Percentiles rank a stretch among this genome's conserved stretches.
phyloP scores from a whole-genome alignment of 2,113 vertebrate species.

The Psettodes erumei region DNA sequence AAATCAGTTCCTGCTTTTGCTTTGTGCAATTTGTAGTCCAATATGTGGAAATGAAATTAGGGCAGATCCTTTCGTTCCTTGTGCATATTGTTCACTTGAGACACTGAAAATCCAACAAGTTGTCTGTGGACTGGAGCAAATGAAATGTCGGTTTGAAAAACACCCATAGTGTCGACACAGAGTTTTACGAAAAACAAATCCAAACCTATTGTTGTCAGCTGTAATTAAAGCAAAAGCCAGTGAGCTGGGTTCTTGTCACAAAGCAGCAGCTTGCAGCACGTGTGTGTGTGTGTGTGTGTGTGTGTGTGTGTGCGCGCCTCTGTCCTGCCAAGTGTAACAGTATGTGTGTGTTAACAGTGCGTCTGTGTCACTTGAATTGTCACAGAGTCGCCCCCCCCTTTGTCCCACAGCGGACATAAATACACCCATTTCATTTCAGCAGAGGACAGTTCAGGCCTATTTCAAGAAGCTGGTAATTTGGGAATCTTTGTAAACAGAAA shows the following conservation, averaged over 20 bases:
- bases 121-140: background rate
- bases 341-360: background rate
- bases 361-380: conserved; percentile 39
- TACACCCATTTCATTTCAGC: conserved; percentile 45
- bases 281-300: conserved; percentile 5
- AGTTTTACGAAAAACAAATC: background rate
- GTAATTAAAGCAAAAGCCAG: conserved; percentile 11
- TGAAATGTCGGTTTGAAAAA: background rate
- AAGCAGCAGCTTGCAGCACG: background rate
- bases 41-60: too few species aligned
- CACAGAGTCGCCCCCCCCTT: conserved; percentile 36
- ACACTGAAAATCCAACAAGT: background rate
- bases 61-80: background rate
- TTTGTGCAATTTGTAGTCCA: too few species aligned
- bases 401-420: conserved; percentile 49
- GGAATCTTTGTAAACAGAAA: conserved; percentile 63
- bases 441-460: conserved; percentile 52
- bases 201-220: background rate
- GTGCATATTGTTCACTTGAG: background rate
- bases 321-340: background rate
- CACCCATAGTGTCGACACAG: background rate
- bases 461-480: conserved; percentile 75
- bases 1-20: too few species aligned
- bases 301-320: background rate
- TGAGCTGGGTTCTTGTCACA: conserved; percentile 25